Base-by-base conservation (phyloP, 2,797 vertebrate genomes). In the Valencia hispanica region DNA sequence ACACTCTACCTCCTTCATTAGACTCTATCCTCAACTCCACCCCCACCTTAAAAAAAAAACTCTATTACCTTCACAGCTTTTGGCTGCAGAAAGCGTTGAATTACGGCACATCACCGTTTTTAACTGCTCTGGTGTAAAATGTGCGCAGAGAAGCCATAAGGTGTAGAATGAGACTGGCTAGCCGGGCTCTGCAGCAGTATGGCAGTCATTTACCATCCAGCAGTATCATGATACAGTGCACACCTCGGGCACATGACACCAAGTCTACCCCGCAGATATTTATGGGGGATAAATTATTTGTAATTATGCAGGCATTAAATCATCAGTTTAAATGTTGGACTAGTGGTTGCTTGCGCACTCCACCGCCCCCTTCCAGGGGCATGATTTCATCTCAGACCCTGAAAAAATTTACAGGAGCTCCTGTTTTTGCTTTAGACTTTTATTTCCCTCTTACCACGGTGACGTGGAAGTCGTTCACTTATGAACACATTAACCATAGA, bases 241-340 rank as follows among this genome's bases (percentile, higher is more conserved):
- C 90, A 83, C 88, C 87, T 9, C 78, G 81, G 88, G 66, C 80
- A 25, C 86, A 76, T 75, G 87, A 86, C 88, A 85, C 70, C 82
- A 78, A 78, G 84, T 83, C 82, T 78, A 75, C 73, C 83, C 87
- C 4, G 79, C 76, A 79, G 82, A 90, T 92, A 88, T 94, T 93
- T 91, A 92, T 79, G 83, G 85, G 79, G 79, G 81, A 84, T 80
- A 75, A 89, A 89, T 93, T 91, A 89, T 86, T 92, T 93, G 89
- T 91, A 86, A 92, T 92, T 92, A 91, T 85, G 86, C 89, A 86
- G 83, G 82, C 80, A 78, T 90, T 92, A 92, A 92, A 92, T 92
- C 89, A 90, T 85, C 79, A 68, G 77, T 72, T 88, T 75, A 88
- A 87, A 89, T 86, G 78, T 85, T 80, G 79, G 83, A 12, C 15